Evolutionary conservation across 2,888 invertebrate species (phyloP).

Genomic region (Andrena trimmerana): DNA sequence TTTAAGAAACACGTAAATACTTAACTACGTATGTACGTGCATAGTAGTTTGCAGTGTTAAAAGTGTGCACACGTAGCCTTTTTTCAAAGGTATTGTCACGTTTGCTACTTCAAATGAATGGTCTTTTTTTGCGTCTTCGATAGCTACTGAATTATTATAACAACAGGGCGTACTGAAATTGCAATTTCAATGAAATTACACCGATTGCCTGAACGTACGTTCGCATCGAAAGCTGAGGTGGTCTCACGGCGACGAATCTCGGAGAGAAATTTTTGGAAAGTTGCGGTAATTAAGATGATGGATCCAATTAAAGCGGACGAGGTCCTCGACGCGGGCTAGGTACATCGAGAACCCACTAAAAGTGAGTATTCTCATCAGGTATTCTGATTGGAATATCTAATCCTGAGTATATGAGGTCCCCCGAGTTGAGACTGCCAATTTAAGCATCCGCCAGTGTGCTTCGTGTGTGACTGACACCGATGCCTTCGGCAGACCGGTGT

Average conservation of each 20-base stretch:
- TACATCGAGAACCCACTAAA: conserved; percentile 56
- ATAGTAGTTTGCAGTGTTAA: not conserved
- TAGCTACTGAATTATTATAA: no score
- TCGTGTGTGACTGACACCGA: conserved; percentile 28
- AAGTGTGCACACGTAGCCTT: no score
- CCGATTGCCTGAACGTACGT: not conserved
- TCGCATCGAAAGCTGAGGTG: not conserved
- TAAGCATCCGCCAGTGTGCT: conserved; percentile 49
- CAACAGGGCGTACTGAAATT: no score
- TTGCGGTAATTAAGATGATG: conserved; percentile 44
- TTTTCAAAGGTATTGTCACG: no score
- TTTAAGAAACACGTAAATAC: not conserved
- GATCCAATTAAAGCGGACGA: conserved; percentile 54
- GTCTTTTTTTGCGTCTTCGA: no score
- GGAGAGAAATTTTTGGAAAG: conserved; percentile 32
- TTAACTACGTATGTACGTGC: not conserved
- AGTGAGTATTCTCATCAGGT: conserved; percentile 68
- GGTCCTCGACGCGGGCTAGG: conserved; percentile 43
- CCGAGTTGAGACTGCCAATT: conserved; percentile 59
- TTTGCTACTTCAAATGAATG: not conserved
- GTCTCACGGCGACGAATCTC: not conserved
- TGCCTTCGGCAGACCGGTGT: conserved; percentile 18
- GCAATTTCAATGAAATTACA: no score
- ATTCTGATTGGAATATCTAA: conserved; percentile 72
- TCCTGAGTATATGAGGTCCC: conserved; percentile 61